A percentile compares a stretch with the other conserved stretches of the same genome.
phyloP scores from a whole-genome alignment of 2,888 invertebrate species.

The Eledona agricola region DNA sequence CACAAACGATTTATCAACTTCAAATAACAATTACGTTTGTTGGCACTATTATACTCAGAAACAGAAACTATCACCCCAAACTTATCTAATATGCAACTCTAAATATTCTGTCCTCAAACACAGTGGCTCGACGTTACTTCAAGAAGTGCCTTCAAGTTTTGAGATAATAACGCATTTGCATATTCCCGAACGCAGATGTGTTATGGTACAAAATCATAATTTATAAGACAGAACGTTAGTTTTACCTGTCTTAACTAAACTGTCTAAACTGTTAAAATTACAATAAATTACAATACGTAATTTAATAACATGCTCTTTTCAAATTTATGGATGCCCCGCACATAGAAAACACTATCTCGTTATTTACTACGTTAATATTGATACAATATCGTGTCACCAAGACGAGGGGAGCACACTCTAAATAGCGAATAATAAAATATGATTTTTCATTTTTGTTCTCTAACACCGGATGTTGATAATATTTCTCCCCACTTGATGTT shows the following conservation, averaged over 20 bases:
- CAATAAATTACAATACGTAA: slow-evolving; percentile 24
- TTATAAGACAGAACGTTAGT: neutral
- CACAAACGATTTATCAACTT: slow-evolving; percentile 33
- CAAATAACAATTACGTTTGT: slow-evolving; percentile 30
- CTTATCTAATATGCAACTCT: slow-evolving; percentile 8
- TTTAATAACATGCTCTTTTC: slow-evolving; percentile 24
- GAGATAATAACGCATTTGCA: too few relatives aligned
- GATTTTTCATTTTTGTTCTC: slow-evolving; percentile 36
- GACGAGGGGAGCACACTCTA: slow-evolving; percentile 22
- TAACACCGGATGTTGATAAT: slow-evolving; percentile 35
- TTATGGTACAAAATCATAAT: slow-evolving; percentile 1
- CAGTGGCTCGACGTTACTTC: too few relatives aligned
- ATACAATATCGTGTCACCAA: slow-evolving; percentile 31
- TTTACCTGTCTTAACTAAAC: neutral
- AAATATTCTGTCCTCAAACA: slow-evolving; percentile 1
- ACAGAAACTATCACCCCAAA: neutral
- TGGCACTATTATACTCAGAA: slow-evolving; percentile 4
- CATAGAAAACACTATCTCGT: slow-evolving; percentile 23
- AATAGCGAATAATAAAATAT: slow-evolving; percentile 34
- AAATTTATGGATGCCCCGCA: slow-evolving; percentile 28
- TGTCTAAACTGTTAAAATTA: slow-evolving; percentile 11
- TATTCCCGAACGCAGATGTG: slow-evolving; percentile 9
- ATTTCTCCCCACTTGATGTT: slow-evolving; percentile 31
- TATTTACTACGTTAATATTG: slow-evolving; percentile 37
- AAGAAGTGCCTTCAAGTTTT: too few relatives aligned